These are phyloP conservation scores for Macrosoma leucophasiata DNA, from an alignment of 2,888 invertebrate genomes.

Conservation along the genomic window DNA sequence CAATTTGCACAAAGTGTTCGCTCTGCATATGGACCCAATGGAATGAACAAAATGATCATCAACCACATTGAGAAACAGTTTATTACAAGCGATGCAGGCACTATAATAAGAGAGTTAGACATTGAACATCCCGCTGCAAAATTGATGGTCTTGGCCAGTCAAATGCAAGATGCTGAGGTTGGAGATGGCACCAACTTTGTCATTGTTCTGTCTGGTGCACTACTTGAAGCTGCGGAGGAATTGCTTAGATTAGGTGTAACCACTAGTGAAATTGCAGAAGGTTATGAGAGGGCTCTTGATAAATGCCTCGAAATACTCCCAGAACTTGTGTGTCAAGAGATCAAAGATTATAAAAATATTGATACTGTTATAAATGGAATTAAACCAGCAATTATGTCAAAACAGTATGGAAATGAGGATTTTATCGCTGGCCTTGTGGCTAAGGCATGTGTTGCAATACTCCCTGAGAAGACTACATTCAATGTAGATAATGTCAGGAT, in stretches of 20 bases:
- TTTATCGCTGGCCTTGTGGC: constrained; percentile 90
- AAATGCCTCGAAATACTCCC: constrained; percentile 95
- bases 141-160: constrained; percentile 94
- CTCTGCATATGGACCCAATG: constrained; percentile 98
- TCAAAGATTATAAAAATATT: constrained; percentile 80
- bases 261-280: constrained; percentile 96
- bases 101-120: constrained; percentile 96
- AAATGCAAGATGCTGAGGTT: constrained; percentile 99
- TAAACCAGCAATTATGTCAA: constrained; percentile 93
- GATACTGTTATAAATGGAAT: constrained; percentile 84
- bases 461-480: constrained; percentile 91
- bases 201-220: constrained; percentile 93
- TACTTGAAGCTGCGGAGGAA: constrained; percentile 94
- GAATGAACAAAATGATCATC: constrained; percentile 99
- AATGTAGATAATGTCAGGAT: constrained; percentile 98
- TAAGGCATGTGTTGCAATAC: constrained; percentile 90
- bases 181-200: constrained; percentile 99
- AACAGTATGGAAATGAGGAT: constrained; percentile 98
- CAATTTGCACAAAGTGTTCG: constrained; percentile 95
- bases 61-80: constrained; percentile 99
- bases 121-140: constrained; percentile 99
- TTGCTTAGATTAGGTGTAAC: constrained; percentile 95
- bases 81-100: constrained; percentile 99
- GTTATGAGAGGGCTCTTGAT: constrained; percentile 92
- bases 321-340: constrained; percentile 83